A percentile compares a stretch with the other conserved stretches of the same genome.
Evolutionary conservation across 2,888 invertebrate genomes (phyloP).

Genomic region (Petrophora chlorosata): DNA sequence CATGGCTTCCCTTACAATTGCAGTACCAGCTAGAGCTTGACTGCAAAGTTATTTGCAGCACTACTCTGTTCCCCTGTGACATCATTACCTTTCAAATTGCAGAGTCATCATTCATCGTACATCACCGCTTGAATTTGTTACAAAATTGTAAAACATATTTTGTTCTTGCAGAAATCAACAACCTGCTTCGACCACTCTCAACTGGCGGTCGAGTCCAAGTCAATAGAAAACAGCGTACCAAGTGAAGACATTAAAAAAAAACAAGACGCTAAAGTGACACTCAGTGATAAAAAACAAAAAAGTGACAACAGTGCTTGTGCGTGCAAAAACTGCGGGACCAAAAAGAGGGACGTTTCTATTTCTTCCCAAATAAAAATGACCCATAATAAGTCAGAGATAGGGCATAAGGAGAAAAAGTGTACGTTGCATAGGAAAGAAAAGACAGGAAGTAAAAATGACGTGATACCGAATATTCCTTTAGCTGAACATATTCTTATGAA

Average conservation of each 20-base stretch:
- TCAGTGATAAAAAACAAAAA: conserved; percentile 44
- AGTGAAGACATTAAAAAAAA: conserved; percentile 6
- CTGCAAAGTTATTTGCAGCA: too few species aligned
- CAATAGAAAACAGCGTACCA: conserved; percentile 12
- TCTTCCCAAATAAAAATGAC: conserved; percentile 72
- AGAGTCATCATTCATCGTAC: too few species aligned
- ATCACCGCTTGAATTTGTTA: too few species aligned
- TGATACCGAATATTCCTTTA: conserved; percentile 62
- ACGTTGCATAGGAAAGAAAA: conserved; percentile 66
- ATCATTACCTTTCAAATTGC: too few species aligned
- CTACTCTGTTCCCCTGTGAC: too few species aligned
- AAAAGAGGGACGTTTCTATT: conserved; percentile 69
- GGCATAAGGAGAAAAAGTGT: conserved; percentile 71
- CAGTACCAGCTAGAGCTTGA: too few species aligned
- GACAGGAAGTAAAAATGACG: conserved; percentile 53
- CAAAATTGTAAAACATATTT: not conserved
- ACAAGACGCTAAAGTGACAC: conserved; percentile 25
- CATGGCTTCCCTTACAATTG: too few species aligned
- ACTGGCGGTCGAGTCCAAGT: conserved; percentile 49
- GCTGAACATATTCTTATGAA: conserved; percentile 73
- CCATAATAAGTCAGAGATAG: conserved; percentile 75
- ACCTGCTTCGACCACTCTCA: conserved; percentile 75
- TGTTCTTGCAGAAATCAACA: conserved; percentile 65
- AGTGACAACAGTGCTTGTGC: conserved; percentile 49
- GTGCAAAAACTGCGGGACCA: conserved; percentile 60